Evolutionary conservation across 2,888 invertebrate species (phyloP), one percentile per base, ranked within the genome.

Genomic region (Disparrhopalites patrizii): DNA sequence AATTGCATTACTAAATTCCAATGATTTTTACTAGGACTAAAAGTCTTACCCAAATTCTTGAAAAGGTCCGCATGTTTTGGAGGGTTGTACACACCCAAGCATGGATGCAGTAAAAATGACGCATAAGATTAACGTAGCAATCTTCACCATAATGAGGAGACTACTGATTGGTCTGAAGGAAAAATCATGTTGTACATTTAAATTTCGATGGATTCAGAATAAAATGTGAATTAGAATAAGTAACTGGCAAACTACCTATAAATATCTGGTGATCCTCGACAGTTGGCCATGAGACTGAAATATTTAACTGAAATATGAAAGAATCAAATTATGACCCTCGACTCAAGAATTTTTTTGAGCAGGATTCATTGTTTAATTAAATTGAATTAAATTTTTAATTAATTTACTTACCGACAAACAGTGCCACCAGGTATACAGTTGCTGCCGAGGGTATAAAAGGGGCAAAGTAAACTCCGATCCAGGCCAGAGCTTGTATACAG

Each of bases 11-110:
- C 13, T 50, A 10, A 7, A 28, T 20, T 20, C 50, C 50, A 23
- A 30, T 36, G 20, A 3, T 52, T 15, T 40, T 28, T 13, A 15
- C 18, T 38, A 52, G 28, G 36, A 27, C n/a, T n/a, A n/a, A n/a
- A n/a, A n/a, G n/a, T n/a, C 40, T 54, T 50, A 68, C 68, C 43
- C 27, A 25, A 58, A 54, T 18, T 63, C 58, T 60, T 28, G 57
- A 23, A 68, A 68, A 10, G 68, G 68, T 38, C 68, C 68, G 60
- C 68, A 68, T 5, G 36, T 57, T 23, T 33, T 31, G 8, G 68
- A 68, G 10, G 68, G 66, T 36, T 68, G 56, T 63, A 68, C 58
- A n/a, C 31, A 54, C 18, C 30, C 27, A 25, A 68, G 7, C 5
- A 68, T 58, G 31, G 52, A 43, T 3, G 31, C 40, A 3, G 63